A percentile compares a stretch with the other conserved stretches of the same genome.
Evolutionary conservation across 2,797 vertebrate genomes (phyloP).

Genomic region (Pseudocheirus occidentalis): DNA sequence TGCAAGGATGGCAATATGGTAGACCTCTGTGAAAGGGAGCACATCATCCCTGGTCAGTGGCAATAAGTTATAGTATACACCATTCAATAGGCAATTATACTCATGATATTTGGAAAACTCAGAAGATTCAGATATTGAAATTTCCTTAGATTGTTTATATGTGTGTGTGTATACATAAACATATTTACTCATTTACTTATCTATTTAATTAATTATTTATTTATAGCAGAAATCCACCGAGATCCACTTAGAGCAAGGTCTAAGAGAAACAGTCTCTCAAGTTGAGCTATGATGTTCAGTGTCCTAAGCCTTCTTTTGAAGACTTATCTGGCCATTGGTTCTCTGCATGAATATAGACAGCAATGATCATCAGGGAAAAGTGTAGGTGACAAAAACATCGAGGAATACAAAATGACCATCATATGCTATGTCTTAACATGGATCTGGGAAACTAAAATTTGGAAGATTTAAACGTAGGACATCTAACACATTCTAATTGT

Average conservation of each 20-base stretch:
- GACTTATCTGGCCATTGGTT: no score
- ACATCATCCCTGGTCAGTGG: no score
- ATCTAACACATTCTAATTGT: background rate
- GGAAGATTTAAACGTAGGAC: background rate
- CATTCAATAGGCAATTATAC: background rate
- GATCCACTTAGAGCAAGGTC: background rate
- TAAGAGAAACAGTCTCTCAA: no score
- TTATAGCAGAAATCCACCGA: no score
- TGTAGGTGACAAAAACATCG: background rate
- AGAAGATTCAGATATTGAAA: background rate
- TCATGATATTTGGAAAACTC: background rate
- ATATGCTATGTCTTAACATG: background rate
- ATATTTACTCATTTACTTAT: no score
- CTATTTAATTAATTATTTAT: no score
- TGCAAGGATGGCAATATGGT: no score
- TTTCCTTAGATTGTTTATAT: background rate
- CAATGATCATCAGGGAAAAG: background rate
- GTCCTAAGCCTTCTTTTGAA: no score
- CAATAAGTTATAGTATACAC: background rate
- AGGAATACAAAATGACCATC: background rate
- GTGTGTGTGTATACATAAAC: no score
- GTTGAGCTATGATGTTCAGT: no score
- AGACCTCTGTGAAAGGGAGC: no score
- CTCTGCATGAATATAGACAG: no score
- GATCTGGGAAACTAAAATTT: background rate